Conservation (phyloP, 2,113 vertebrate species). For the Colossoma macropomum region DNA sequence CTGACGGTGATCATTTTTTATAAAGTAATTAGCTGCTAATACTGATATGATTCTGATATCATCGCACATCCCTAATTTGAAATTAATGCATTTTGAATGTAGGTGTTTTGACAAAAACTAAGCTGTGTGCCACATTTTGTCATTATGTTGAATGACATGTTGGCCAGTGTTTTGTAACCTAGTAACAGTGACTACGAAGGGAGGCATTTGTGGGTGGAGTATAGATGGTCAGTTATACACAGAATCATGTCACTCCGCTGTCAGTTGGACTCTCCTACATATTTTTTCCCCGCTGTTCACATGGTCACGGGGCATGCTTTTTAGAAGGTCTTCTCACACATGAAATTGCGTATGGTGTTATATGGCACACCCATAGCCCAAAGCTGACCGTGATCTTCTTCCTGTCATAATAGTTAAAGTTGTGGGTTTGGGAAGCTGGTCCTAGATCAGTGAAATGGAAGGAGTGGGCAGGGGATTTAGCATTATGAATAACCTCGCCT, state of each 20-base stretch:
- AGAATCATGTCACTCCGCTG: neutral
- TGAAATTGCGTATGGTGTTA: conserved; percentile 5
- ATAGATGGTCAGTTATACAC: neutral
- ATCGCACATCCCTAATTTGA: too few relatives aligned
- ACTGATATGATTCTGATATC: too few relatives aligned
- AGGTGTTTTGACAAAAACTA: too few relatives aligned
- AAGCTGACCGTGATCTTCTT: conserved; percentile 8
- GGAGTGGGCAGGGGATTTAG: conserved; percentile 31
- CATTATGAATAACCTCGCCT: conserved; percentile 36
- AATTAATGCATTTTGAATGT: too few relatives aligned
- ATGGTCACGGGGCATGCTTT: neutral
- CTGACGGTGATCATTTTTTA: too few relatives aligned
- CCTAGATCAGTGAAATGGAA: conserved; percentile 41
- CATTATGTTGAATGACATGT: too few relatives aligned
- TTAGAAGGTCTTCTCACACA: conserved; percentile 4
- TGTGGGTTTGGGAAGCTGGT: conserved; percentile 19
- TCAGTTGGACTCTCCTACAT: neutral
- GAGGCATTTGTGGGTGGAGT: neutral
- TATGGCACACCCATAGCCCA: neutral
- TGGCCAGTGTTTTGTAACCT: too few relatives aligned
- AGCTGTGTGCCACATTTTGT: too few relatives aligned
- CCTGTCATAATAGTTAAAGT: conserved; percentile 28
- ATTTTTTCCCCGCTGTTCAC: neutral
- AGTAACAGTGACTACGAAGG: too few relatives aligned
- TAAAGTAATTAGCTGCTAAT: too few relatives aligned